Base-by-base conservation (phyloP, 1,140 invertebrate genomes). In the Nomia melanderi region DNA sequence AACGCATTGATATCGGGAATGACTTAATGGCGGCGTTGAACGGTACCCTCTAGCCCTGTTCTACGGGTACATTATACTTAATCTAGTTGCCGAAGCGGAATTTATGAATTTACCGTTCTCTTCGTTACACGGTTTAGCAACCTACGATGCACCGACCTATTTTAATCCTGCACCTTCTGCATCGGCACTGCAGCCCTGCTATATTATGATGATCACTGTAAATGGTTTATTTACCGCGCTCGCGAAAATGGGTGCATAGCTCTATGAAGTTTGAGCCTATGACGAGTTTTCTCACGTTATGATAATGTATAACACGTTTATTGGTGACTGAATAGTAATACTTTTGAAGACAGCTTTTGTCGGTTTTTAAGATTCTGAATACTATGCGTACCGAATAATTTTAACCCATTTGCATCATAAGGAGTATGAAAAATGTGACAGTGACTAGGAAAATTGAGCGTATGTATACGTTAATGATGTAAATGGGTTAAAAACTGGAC, bases 31-130 rank as follows among this genome's bases (percentile, higher is more conserved):
- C 23, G 7, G 14, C 11, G 17, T 39, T 14, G 17, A 23, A 4
- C 50, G 29, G 12, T n/a, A 54, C 14, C 33, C n/a, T 0, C 59
- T 25, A 7, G 33, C n/a, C 59, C 23, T n/a, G 33, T 25, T 57
- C 25, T 12, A 11, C n/a, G 31, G 57, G 17, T 39, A 7, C 36
- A 56, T 69, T 39, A 53, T 29, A 33, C 17, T 25, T 69, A 69
- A 69, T 69, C 66, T 29, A 39, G 33, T 41, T 29, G 11, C 20
- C 5, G 1, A 8, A 31, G 11, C 44, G 11, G 66, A 36, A 39
- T 69, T 67, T 67, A 67, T 67, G 65, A 67, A 67, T 67, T 54
- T 54, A 17, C n/a, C 8, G 29, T 25, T 8, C 14, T 17, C 20
- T 54, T 67, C 25, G n/a, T 27, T 20, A 11, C 25, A 11, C 12